A percentile compares a stretch with the other conserved stretches of the same genome.
These are phyloP conservation scores for Luperina nickerlii DNA, from an alignment of 2,888 invertebrate genomes.

Conservation along the genomic window DNA sequence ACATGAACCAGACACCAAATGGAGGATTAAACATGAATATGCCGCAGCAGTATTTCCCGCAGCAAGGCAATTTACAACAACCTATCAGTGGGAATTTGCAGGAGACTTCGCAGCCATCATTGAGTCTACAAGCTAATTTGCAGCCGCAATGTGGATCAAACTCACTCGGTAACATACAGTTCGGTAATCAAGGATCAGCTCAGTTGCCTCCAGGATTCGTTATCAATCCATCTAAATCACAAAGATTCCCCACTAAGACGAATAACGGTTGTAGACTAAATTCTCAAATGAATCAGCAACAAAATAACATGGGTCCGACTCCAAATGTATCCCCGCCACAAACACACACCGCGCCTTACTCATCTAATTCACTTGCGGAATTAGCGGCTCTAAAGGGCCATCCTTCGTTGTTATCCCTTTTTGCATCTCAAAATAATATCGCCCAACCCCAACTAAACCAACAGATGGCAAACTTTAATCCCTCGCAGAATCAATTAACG, in stretches of 20 bases:
- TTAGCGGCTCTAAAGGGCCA: slow-evolving; percentile 58
- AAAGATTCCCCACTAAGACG: slow-evolving; percentile 21
- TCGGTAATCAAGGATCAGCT: slow-evolving; percentile 51
- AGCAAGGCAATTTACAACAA: slow-evolving; percentile 59
- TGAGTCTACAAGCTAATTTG: slow-evolving; percentile 63
- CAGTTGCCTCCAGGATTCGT: slow-evolving; percentile 39
- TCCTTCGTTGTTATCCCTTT: slow-evolving; percentile 56
- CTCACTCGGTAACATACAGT: slow-evolving; percentile 52
- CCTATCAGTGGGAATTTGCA: slow-evolving; percentile 59
- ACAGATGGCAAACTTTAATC: slow-evolving; percentile 49
- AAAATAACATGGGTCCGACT: slow-evolving; percentile 38
- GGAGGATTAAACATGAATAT: slow-evolving; percentile 59
- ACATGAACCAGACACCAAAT: slow-evolving; percentile 61
- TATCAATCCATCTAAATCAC: slow-evolving; percentile 32
- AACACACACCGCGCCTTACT: slow-evolving; percentile 27
- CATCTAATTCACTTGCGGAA: slow-evolving; percentile 57
- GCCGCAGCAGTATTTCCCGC: slow-evolving; percentile 49
- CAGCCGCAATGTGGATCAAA: slow-evolving; percentile 44
- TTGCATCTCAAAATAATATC: slow-evolving; percentile 55
- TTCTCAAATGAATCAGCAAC: slow-evolving; percentile 40
- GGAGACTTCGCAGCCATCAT: slow-evolving; percentile 65
- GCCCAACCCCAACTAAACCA: slow-evolving; percentile 54
- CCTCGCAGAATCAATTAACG: slow-evolving; percentile 58
- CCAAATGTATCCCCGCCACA: slow-evolving; percentile 43
- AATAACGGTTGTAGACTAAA: slow-evolving; percentile 45